Base-by-base conservation (phyloP, 2,888 invertebrate genomes). In the Melanchra persicariae region DNA sequence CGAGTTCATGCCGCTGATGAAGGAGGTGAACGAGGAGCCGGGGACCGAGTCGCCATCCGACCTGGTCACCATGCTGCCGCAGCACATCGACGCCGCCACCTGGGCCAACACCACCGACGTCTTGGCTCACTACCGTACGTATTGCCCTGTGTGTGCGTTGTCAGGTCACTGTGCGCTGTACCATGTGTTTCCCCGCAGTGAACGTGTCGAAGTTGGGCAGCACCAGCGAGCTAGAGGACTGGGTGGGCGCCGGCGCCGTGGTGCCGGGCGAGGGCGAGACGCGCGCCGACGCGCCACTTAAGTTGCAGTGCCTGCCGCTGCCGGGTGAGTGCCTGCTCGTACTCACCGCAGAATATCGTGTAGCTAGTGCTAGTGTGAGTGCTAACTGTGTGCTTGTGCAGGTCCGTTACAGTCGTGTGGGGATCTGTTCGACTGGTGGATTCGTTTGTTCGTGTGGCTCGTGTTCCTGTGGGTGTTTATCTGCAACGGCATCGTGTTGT, bases 391-490 rank as follows among this genome's bases (percentile, higher is more conserved):
- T 30, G 17, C n/a, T 17, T 34, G 22, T 19, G 30, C 69, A 97
- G 98, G 98, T 37, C 99, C 99, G 5, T 99, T 99, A 95, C 96
- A 99, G 89, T 99, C 99, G 6, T 99, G 99, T 92, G 98, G 98
- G 90, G 99, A 99, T 93, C 96, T 99, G 68, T 99, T 99, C 93
- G 99, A 99, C 91, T 99, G 99, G 99, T 99, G 99, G 99, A 99
- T n/a, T n/a, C 99, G 6, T 95, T 99, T 97, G 99, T 52, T 99
- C 26, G 99, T 99, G 63, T 99, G 99, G 99, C 97, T 99, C 22
- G 99, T 99, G 57, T 99, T 99, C 94, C 97, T 99, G 70, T 96
- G 99, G 86, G 99, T 99, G 52, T 97, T 99, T 96, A 97, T 99
- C 63, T 99, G 99, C 79, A 99, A 99, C 92, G 99, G 99, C 58